These are phyloP conservation scores for Aplodontia rufa DNA, from an alignment of 2,113 vertebrate genomes.

Conservation along the genomic window DNA sequence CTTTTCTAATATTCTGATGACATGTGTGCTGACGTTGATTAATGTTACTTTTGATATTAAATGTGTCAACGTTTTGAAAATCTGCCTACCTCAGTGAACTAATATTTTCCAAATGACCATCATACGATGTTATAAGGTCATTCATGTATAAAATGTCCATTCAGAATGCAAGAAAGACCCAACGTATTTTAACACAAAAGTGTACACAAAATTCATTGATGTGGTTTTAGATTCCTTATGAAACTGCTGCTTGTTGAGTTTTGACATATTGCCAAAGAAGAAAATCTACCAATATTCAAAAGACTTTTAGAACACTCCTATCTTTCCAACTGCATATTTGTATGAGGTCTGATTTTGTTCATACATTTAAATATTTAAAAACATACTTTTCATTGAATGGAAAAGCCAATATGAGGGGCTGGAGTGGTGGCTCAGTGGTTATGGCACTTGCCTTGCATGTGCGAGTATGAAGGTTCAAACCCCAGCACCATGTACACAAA, in stretches of 20 bases:
- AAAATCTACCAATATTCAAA: neutral
- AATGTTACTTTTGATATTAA: constrained; percentile 16
- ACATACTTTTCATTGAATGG: neutral
- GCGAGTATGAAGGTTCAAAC: too few species aligned
- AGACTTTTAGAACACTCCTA: neutral
- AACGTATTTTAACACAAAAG: neutral
- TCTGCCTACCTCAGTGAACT: neutral
- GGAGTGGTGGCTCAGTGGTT: too few species aligned
- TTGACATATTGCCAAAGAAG: neutral
- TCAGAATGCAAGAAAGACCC: neutral
- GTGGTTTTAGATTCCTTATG: neutral
- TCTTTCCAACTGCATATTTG: neutral
- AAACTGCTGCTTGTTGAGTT: neutral
- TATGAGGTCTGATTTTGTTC: neutral
- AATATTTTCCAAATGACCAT: neutral
- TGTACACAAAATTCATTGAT: neutral
- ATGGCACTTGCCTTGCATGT: too few species aligned
- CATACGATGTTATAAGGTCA: neutral
- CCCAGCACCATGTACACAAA: too few species aligned
- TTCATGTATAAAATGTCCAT: neutral
- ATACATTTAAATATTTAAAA: neutral
- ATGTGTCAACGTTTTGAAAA: neutral
- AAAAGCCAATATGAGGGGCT: neutral
- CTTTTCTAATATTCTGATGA: neutral
- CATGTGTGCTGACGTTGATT: neutral